Evolutionary conservation across 2,888 invertebrate species (phyloP).

Genomic region (Polyploca ridens): DNA sequence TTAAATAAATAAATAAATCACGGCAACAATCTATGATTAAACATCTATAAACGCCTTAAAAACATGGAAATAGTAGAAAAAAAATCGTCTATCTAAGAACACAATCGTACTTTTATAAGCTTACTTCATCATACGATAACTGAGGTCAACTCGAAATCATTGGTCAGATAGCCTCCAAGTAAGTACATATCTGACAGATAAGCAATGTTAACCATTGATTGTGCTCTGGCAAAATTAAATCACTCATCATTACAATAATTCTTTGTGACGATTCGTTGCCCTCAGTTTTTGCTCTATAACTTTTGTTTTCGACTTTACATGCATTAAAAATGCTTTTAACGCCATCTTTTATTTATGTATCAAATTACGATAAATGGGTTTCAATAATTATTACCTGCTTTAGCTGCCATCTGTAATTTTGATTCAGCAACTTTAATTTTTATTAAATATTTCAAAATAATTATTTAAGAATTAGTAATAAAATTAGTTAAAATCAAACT

Average conservation of each 20-base stretch:
- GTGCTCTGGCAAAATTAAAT: slow-evolving; percentile 19
- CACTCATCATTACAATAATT: neutral
- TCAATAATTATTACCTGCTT: neutral
- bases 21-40: too few relatives aligned
- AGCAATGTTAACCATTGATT: slow-evolving; percentile 20
- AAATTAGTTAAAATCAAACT: neutral
- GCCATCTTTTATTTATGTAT: slow-evolving; percentile 8
- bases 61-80: too few relatives aligned
- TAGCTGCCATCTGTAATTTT: neutral
- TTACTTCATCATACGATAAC: slow-evolving; percentile 17
- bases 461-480: neutral
- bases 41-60: too few relatives aligned
- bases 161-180: slow-evolving; percentile 31
- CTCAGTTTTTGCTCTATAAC: neutral
- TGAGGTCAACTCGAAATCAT: slow-evolving; percentile 35
- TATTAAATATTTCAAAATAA: neutral
- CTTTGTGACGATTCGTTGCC: neutral
- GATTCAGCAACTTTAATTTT: neutral
- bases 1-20: too few relatives aligned
- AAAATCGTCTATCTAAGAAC: neutral
- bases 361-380: neutral
- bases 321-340: neutral
- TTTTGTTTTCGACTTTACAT: too few relatives aligned
- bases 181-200: slow-evolving; percentile 29
- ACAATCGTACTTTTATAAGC: slow-evolving; percentile 6